Conservation (phyloP, 2,113 vertebrate genomes). For the Epinephelus lanceolatus region DNA sequence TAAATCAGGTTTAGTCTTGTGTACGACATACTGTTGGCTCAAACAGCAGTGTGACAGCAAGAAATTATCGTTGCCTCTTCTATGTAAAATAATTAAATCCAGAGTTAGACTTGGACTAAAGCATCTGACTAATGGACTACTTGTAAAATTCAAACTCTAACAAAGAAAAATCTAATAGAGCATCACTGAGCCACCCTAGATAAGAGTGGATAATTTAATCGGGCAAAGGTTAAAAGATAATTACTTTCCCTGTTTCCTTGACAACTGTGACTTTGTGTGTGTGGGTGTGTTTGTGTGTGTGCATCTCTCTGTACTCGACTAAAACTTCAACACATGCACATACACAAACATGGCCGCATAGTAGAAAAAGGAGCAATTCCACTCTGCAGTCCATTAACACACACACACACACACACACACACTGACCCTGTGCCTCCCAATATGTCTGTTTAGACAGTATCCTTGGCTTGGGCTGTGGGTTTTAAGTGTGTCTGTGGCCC, state of each 20-base stretch:
- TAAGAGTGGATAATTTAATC: not conserved
- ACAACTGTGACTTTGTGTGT: not conserved
- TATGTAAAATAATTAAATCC: too few species aligned
- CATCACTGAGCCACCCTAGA: not conserved
- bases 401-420: not conserved
- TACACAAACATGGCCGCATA: not conserved
- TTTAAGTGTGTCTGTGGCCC: slow-evolving; percentile 64
- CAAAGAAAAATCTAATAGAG: too few species aligned
- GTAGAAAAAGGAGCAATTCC: not conserved
- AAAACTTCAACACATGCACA: too few species aligned
- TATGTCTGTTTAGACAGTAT: slow-evolving; percentile 49
- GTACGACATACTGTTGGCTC: too few species aligned
- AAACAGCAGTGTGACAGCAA: too few species aligned
- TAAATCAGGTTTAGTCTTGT: too few species aligned
- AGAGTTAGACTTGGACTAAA: too few species aligned
- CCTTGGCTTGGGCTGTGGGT: slow-evolving; percentile 53
- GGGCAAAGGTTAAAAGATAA: slow-evolving; percentile 4
- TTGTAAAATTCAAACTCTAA: too few species aligned
- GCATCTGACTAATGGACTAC: too few species aligned
- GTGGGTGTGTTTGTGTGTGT: not conserved
- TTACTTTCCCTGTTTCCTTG: not conserved
- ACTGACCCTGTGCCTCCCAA: slow-evolving; percentile 22
- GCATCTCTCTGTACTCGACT: too few species aligned
- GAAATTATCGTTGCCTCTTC: too few species aligned
- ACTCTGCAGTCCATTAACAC: not conserved